Evolutionary conservation across 2,797 vertebrate genomes (phyloP).

Genomic region (Myotis planiceps): DNA sequence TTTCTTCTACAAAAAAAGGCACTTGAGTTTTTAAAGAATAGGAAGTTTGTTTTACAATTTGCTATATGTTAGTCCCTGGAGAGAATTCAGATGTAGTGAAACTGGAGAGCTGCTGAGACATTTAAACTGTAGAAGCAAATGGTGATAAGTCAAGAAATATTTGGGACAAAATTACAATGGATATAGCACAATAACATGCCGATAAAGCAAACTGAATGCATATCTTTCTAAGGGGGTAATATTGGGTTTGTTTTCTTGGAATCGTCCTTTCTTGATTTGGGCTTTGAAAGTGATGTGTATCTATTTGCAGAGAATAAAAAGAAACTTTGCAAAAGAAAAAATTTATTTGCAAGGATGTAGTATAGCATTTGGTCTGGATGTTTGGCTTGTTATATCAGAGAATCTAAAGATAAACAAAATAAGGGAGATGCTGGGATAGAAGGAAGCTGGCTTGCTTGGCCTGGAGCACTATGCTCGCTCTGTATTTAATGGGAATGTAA

Average conservation of each 20-base stretch:
- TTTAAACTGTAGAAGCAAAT: neutral
- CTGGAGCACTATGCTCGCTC: neutral
- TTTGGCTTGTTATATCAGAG: neutral
- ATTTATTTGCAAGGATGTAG: neutral
- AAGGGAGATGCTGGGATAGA: neutral
- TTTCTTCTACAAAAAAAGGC: neutral
- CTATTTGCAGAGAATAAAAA: neutral
- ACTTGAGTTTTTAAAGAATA: neutral
- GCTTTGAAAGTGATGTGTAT: neutral
- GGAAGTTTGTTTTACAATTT: constrained; percentile 5
- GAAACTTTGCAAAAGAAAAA: neutral
- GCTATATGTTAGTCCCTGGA: neutral
- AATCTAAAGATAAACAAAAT: neutral
- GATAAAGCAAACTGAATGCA: neutral
- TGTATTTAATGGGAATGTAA: neutral
- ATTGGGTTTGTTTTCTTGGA: neutral
- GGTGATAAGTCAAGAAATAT: neutral
- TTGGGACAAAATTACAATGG: neutral
- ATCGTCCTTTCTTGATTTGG: neutral
- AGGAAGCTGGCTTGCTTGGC: neutral
- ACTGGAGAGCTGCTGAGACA: neutral
- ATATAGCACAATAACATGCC: neutral
- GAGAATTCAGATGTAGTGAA: neutral
- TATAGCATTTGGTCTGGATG: neutral
- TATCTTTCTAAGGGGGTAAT: neutral